Conservation (phyloP, 2,888 invertebrate species). For the Nipponacmea schrenckii region DNA sequence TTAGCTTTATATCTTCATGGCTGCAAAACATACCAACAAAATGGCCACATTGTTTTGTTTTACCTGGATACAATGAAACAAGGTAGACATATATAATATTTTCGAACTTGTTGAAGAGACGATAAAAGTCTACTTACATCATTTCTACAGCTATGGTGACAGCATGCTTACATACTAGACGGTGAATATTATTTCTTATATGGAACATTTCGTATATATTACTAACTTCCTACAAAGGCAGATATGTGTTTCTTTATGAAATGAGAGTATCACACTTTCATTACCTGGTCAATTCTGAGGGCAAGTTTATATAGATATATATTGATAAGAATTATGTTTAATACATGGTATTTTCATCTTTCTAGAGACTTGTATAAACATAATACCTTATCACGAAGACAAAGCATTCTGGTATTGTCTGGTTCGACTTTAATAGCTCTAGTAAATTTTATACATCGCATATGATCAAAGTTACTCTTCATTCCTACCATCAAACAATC, state of each 20-base stretch:
- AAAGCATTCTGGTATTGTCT: constrained; percentile 52
- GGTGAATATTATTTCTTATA: constrained; percentile 43
- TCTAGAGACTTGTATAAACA: too few relatives aligned
- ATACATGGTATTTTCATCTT: too few relatives aligned
- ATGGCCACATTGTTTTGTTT: too few relatives aligned
- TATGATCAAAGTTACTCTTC: constrained; percentile 69
- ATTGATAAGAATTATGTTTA: too few relatives aligned
- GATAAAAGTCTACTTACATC: constrained; percentile 30
- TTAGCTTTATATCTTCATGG: too few relatives aligned
- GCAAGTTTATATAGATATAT: too few relatives aligned
- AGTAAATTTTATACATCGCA: constrained; percentile 68
- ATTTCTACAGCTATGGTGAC: constrained; percentile 57
- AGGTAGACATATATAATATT: too few relatives aligned
- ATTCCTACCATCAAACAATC: constrained; percentile 72
- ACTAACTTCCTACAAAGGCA: constrained; percentile 28
- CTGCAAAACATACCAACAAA: too few relatives aligned
- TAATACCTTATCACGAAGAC: constrained; percentile 69
- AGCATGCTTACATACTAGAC: constrained; percentile 70
- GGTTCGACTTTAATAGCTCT: constrained; percentile 56
- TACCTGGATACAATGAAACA: too few relatives aligned
- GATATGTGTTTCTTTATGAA: constrained; percentile 21
- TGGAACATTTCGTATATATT: constrained; percentile 50
- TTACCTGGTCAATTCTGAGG: too few relatives aligned
- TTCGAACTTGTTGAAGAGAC: background rate
- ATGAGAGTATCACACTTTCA: too few relatives aligned